Conservation (phyloP, 2,797 vertebrate genomes). For the Takifugu ocellatus region DNA sequence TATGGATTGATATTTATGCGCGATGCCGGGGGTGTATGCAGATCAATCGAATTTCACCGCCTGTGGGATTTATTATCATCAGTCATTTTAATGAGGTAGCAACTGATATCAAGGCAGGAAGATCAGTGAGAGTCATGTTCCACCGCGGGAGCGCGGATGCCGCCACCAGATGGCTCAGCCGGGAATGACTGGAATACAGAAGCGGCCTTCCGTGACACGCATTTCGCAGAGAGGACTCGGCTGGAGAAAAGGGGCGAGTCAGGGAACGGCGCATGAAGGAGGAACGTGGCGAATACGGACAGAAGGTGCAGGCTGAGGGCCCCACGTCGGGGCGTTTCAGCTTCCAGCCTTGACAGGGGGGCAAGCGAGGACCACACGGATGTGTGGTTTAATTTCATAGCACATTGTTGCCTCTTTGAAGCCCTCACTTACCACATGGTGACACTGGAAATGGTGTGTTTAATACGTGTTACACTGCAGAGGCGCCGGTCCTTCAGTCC, state of each 20-base stretch:
- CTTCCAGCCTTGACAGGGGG: conserved; percentile 30
- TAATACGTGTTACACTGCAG: conserved; percentile 66
- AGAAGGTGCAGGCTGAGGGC: conserved; percentile 18
- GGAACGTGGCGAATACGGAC: conserved; percentile 10
- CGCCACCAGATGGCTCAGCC: conserved; percentile 68
- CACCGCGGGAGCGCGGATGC: conserved; percentile 55
- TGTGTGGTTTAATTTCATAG: conserved; percentile 61
- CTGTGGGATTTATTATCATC: conserved; percentile 71
- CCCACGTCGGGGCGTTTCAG: conserved; percentile 34
- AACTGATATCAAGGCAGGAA: conserved; percentile 62
- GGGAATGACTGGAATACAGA: conserved; percentile 62
- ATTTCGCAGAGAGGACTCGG: conserved; percentile 58
- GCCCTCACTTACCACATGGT: conserved; percentile 55
- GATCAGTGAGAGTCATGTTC: conserved; percentile 60
- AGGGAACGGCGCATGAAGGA: conserved; percentile 4
- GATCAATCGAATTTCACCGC: conserved; percentile 68
- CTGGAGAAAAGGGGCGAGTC: conserved; percentile 38
- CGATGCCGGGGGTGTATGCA: conserved; percentile 19
- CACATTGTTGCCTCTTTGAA: conserved; percentile 65
- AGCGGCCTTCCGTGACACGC: conserved; percentile 36
- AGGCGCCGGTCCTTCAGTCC: conserved; percentile 46
- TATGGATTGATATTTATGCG: conserved; percentile 42
- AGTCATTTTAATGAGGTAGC: conserved; percentile 73
- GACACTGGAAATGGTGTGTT: conserved; percentile 59
- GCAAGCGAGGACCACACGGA: conserved; percentile 34